phyloP scores from a whole-genome alignment of 2,113 vertebrate species.

The Triplophysa siluroides region DNA sequence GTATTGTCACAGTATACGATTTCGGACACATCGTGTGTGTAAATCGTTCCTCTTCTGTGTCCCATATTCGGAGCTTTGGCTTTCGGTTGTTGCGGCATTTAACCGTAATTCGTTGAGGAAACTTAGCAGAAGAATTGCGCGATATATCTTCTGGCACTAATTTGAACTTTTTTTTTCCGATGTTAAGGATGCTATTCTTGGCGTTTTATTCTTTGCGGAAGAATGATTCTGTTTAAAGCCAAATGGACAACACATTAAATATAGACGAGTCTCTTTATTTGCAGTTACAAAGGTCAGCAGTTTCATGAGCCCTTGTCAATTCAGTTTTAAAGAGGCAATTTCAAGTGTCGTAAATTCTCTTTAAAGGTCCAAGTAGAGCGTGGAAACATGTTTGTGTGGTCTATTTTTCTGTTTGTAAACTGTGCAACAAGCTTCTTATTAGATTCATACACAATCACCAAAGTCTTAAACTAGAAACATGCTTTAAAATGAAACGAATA shows the following conservation, averaged over 20 bases:
- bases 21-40: no score
- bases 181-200: background rate
- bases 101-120: no score
- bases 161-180: background rate
- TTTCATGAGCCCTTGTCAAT: background rate
- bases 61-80: no score
- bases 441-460: background rate
- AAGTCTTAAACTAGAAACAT: background rate
- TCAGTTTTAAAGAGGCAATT: background rate
- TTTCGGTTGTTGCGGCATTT: no score
- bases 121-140: no score
- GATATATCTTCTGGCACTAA: no score
- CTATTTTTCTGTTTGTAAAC: background rate
- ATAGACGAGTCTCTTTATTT: constrained; percentile 19
- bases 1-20: no score
- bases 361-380: background rate
- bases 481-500: background rate
- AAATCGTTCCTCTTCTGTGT: no score
- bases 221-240: background rate
- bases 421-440: background rate
- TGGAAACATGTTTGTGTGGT: background rate
- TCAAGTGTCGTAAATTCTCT: background rate
- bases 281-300: background rate
- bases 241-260: constrained; percentile 8
- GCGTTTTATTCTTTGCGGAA: background rate